Conservation (phyloP, 2,888 invertebrate genomes). For the Carabus problematicus region DNA sequence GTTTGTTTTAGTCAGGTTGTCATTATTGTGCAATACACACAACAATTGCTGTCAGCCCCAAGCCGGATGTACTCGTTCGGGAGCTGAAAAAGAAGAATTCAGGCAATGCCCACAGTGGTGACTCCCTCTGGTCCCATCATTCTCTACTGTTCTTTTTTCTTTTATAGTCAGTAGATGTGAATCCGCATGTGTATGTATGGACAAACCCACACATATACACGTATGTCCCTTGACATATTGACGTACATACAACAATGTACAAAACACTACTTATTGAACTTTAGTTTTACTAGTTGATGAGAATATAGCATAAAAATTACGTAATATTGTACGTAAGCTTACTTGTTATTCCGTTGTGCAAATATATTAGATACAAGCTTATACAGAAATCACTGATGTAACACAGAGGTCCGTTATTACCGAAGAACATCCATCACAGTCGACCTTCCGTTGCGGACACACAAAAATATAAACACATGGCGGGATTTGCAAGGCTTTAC, state of each 20-base stretch:
- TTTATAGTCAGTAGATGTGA: neutral
- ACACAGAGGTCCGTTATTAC: constrained; percentile 27
- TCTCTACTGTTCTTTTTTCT: constrained; percentile 9
- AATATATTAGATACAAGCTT: constrained; percentile 2
- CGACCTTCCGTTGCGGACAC: constrained; percentile 27
- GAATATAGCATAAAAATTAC: no score
- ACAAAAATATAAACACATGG: constrained; percentile 41
- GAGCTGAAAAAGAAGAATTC: constrained; percentile 7
- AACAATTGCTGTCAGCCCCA: constrained; percentile 9
- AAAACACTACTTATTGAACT: no score
- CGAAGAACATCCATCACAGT: constrained; percentile 19
- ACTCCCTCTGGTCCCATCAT: constrained; percentile 17
- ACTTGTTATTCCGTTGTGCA: neutral
- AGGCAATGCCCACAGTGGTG: constrained; percentile 45
- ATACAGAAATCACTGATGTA: constrained; percentile 11
- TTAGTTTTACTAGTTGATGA: no score
- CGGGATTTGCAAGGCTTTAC: constrained; percentile 31
- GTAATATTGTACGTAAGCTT: no score
- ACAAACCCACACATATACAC: no score
- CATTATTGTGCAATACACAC: neutral
- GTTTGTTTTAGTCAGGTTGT: neutral
- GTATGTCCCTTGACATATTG: no score
- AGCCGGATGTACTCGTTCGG: constrained; percentile 5
- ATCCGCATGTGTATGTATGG: no score
- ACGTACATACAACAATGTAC: no score